phyloP scores from a whole-genome alignment of 2,888 invertebrate species.

The Eilema caniola region DNA sequence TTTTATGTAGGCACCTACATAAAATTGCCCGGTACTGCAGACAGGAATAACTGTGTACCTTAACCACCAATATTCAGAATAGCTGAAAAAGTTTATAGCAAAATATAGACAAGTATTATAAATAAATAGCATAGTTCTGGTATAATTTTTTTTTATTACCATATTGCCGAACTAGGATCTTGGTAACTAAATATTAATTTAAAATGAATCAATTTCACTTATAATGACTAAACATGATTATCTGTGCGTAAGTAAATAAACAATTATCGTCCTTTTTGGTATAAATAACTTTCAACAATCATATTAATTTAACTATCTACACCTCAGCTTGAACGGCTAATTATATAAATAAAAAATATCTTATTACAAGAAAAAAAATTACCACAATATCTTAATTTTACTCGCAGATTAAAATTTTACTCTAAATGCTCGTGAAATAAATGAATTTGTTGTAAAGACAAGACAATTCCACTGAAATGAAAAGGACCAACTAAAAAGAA shows the following conservation, averaged over 20 bases:
- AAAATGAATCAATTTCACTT: conserved; percentile 27
- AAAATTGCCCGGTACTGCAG: background rate
- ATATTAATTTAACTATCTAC: conserved; percentile 20
- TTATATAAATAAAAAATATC: background rate
- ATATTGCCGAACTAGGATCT: conserved; percentile 19
- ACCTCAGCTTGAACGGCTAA: conserved; percentile 6
- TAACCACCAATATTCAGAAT: background rate
- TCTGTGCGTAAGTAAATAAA: background rate
- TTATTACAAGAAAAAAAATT: background rate
- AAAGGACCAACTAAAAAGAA: too few relatives aligned
- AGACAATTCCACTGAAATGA: too few relatives aligned
- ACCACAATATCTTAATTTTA: background rate
- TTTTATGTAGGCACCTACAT: background rate
- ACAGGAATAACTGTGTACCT: background rate
- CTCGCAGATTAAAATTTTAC: too few relatives aligned
- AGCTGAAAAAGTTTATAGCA: background rate
- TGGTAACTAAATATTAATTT: conserved; percentile 44
- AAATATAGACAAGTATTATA: background rate
- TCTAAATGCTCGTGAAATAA: background rate
- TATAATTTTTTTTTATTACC: background rate
- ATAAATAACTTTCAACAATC: conserved; percentile 21
- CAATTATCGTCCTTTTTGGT: conserved; percentile 21
- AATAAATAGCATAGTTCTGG: background rate
- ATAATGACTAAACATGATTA: conserved; percentile 16
- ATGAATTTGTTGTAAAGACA: background rate